Evolutionary conservation across 2,113 vertebrate species (phyloP).

Genomic region (Andinoacara biseriatus): DNA sequence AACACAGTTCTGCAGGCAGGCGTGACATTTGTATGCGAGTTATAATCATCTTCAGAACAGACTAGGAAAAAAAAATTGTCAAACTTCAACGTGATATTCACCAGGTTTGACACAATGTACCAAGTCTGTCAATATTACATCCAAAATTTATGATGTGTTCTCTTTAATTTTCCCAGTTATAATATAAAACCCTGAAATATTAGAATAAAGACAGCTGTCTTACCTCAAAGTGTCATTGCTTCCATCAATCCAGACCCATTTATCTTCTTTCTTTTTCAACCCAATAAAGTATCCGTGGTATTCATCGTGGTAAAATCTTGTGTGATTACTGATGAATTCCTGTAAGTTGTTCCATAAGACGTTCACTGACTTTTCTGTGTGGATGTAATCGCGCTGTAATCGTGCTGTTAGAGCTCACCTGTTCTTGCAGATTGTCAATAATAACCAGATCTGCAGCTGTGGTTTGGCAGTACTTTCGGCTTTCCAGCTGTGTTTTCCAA

Average conservation of each 20-base stretch:
- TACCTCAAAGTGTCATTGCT: constrained; percentile 16
- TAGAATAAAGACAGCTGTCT: neutral
- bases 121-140: no score
- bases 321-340: constrained; percentile 46
- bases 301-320: accelerated
- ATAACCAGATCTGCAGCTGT: constrained; percentile 1
- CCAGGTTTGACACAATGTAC: no score
- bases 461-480: accelerated
- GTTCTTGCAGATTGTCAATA: constrained; percentile 10
- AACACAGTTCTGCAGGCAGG: no score
- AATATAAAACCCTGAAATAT: no score
- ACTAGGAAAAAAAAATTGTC: no score
- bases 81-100: no score
- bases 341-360: neutral
- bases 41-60: no score
- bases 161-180: no score
- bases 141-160: no score
- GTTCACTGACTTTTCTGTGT: neutral
- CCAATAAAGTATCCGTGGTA: constrained; percentile 45
- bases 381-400: neutral
- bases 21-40: no score
- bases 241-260: constrained; percentile 53
- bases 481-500: accelerated
- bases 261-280: accelerated
- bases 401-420: constrained; percentile 31